Conservation (phyloP, 2,888 invertebrate genomes). For the Caenorhabditis sinica region DNA sequence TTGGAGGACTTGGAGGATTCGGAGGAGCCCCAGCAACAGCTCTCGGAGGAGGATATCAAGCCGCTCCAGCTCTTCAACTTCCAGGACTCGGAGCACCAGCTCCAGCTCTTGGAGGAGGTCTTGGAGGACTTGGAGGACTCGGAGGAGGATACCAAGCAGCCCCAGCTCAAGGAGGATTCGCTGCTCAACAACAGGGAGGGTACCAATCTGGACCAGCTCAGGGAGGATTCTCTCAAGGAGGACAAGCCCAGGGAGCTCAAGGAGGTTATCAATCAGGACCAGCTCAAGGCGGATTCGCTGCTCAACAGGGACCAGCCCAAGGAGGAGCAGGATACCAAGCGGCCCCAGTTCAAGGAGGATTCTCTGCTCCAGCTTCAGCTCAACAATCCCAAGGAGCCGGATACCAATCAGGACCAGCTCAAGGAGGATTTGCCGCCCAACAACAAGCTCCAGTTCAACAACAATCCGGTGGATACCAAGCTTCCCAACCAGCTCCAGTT, state of each 20-base stretch:
- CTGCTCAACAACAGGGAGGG: too few relatives aligned
- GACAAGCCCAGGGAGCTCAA: constrained; percentile 18
- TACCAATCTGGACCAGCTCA: constrained; percentile 14
- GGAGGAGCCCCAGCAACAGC: constrained; percentile 5
- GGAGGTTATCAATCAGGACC: not conserved
- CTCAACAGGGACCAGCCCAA: constrained; percentile 21
- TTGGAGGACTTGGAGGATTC: constrained; percentile 10
- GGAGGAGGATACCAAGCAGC: constrained; percentile 19
- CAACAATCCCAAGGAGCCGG: constrained; percentile 12
- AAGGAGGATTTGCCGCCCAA: constrained; percentile 6
- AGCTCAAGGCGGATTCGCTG: constrained; percentile 28
- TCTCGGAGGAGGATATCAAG: constrained; percentile 28
- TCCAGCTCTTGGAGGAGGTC: constrained; percentile 10
- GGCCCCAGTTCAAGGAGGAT: not conserved
- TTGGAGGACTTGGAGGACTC: constrained; percentile 17
- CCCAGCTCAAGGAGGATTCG: constrained; percentile 13
- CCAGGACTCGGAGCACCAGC: constrained; percentile 10
- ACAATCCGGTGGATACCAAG: constrained; percentile 28
- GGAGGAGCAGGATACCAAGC: constrained; percentile 25
- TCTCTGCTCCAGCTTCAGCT: constrained; percentile 5
- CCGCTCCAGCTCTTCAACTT: constrained; percentile 27
- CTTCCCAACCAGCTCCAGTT: constrained; percentile 24
- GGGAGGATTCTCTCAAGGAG: constrained; percentile 17
- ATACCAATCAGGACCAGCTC: constrained; percentile 26
- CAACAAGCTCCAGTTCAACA: constrained; percentile 24